Conservation (phyloP, 1,140 invertebrate genomes). For the Drosophila navojoa region DNA sequence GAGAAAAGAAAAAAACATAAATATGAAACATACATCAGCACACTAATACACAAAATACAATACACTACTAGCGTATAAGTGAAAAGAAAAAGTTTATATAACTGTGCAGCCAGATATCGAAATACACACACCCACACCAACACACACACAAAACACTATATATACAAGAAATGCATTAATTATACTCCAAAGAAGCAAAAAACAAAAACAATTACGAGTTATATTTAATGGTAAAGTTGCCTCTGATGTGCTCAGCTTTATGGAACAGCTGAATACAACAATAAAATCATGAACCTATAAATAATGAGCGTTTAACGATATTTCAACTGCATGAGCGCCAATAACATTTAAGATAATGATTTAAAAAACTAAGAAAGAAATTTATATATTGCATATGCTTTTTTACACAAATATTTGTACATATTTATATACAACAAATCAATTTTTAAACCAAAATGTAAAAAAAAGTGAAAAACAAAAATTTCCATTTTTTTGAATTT, state of each 20-base stretch:
- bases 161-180: slow-evolving; percentile 65
- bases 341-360: slow-evolving; percentile 28
- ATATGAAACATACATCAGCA: slow-evolving; percentile 32
- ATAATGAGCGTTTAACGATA: slow-evolving; percentile 36
- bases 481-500: slow-evolving; percentile 45
- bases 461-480: slow-evolving; percentile 23
- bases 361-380: slow-evolving; percentile 35
- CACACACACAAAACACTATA: slow-evolving; percentile 19
- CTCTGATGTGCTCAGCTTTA: slow-evolving; percentile 69
- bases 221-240: slow-evolving; percentile 69
- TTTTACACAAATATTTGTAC: slow-evolving; percentile 73
- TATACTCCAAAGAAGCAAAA: slow-evolving; percentile 81
- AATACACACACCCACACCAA: slow-evolving; percentile 48
- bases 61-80: slow-evolving; percentile 52
- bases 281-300: slow-evolving; percentile 40
- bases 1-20: slow-evolving; percentile 19
- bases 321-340: slow-evolving; percentile 58
- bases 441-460: slow-evolving; percentile 37
- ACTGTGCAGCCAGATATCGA: slow-evolving; percentile 67
- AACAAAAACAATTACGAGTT: slow-evolving; percentile 65
- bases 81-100: slow-evolving; percentile 57
- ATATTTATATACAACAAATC: slow-evolving; percentile 64
- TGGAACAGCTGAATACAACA: slow-evolving; percentile 49
- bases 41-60: slow-evolving; percentile 36
- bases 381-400: slow-evolving; percentile 64